phyloP scores from a whole-genome alignment of 2,888 invertebrate genomes.

The Netelia melanura region DNA sequence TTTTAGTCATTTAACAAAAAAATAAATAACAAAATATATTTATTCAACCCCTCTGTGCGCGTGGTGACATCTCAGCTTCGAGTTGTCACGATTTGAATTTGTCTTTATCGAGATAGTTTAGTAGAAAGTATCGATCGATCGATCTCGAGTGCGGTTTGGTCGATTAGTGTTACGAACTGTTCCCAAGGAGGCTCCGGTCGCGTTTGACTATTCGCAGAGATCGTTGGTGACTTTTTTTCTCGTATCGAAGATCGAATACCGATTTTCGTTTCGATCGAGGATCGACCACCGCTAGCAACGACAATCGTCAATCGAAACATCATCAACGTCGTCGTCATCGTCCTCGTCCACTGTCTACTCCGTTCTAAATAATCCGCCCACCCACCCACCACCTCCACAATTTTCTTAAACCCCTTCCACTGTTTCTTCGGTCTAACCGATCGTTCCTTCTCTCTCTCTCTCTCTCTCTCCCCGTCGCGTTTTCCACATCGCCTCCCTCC shows the following conservation, averaged over 20 bases:
- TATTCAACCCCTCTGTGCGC: conserved; percentile 18
- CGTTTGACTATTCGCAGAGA: conserved; percentile 44
- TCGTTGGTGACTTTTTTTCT: conserved; percentile 2
- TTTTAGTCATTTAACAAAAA: background rate
- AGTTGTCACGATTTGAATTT: background rate
- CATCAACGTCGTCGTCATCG: conserved; percentile 8
- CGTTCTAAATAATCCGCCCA: conserved; percentile 13
- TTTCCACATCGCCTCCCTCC: conserved; percentile 5
- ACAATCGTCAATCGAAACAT: background rate
- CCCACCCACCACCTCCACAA: conserved; percentile 58
- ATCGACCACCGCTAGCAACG: conserved; percentile 25
- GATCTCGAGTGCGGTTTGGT: conserved; percentile 20
- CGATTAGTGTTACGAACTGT: conserved; percentile 26
- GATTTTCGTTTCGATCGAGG: conserved; percentile 33
- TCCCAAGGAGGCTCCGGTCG: conserved; percentile 38
- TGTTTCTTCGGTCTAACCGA: conserved; percentile 30
- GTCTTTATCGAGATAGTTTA: background rate
- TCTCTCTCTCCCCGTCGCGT: conserved; percentile 8
- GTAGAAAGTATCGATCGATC: conserved; percentile 12
- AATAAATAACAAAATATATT: background rate
- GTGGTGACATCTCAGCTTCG: background rate
- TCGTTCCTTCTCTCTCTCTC: background rate
- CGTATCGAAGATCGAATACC: conserved; percentile 29
- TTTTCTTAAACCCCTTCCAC: background rate
- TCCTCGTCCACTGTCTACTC: conserved; percentile 27